Percentiles rank a stretch among this genome's conserved stretches.
These are phyloP conservation scores for Mormyrus iriodes DNA, from an alignment of 2,113 vertebrate species.

Conservation along the genomic window DNA sequence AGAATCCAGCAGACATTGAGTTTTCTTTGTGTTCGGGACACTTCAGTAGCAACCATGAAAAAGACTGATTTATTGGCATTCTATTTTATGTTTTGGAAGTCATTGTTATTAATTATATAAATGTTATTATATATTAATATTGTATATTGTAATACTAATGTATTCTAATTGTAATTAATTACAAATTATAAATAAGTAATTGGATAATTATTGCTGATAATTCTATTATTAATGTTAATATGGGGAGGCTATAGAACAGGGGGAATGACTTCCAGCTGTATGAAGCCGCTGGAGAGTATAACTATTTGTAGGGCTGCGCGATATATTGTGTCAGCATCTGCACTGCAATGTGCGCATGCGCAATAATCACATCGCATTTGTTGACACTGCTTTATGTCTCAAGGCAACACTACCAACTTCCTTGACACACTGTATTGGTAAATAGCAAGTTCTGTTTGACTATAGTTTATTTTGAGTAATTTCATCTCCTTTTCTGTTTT, in stretches of 20 bases:
- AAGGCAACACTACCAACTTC: not conserved
- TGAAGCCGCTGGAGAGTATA: not conserved
- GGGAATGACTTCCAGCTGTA: not conserved
- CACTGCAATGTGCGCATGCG: not conserved
- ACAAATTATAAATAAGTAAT: not conserved
- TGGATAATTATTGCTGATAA: not conserved
- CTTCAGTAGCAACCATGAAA: not conserved
- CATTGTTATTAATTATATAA: not conserved
- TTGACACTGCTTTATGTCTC: not conserved
- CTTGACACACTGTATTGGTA: not conserved
- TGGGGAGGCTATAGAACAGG: slow-evolving; percentile 21
- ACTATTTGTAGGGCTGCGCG: not conserved
- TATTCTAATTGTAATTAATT: not conserved
- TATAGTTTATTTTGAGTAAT: not conserved
- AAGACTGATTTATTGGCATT: not conserved
- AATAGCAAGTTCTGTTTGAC: not conserved
- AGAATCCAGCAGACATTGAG: not conserved
- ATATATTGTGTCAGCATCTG: not conserved
- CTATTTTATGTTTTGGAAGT: not conserved
- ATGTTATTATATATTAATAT: not conserved
- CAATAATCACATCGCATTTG: not conserved
- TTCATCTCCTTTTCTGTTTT: not conserved
- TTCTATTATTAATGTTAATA: not conserved
- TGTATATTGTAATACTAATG: not conserved
- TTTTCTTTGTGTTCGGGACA: not conserved